Percentiles rank a stretch among this genome's conserved stretches.
Evolutionary conservation across 2,888 invertebrate genomes (phyloP).

Genomic region (Yponomeuta plumbellus): DNA sequence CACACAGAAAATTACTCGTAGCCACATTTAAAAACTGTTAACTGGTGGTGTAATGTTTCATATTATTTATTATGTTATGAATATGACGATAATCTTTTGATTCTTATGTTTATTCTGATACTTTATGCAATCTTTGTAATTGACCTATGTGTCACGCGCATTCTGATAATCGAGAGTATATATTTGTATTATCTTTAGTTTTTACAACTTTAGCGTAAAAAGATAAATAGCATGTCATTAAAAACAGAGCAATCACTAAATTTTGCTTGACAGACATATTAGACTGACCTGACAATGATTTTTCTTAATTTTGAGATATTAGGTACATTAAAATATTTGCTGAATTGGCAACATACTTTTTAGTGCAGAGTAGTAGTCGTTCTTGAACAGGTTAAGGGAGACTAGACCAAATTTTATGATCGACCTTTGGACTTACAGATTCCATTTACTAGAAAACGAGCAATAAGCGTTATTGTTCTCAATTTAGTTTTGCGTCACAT

Average conservation of each 20-base stretch:
- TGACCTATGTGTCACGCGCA: constrained; percentile 1
- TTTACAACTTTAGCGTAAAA: not conserved
- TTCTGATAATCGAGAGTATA: not conserved
- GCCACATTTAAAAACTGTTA: not conserved
- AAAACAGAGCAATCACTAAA: not conserved
- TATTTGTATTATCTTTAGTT: not conserved
- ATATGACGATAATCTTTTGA: not conserved
- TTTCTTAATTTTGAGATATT: not conserved
- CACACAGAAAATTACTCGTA: no score
- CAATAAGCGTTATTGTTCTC: no score
- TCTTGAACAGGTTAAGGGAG: not conserved
- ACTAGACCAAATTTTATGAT: not conserved
- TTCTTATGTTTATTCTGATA: not conserved
- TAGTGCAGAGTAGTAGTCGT: not conserved
- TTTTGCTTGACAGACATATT: not conserved
- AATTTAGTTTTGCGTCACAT: no score
- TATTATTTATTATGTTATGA: no score
- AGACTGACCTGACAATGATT: not conserved
- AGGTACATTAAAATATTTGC: not conserved
- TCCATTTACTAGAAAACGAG: not conserved
- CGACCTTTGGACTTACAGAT: not conserved
- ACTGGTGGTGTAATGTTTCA: not conserved
- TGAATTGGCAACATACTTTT: not conserved
- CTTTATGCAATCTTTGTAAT: not conserved
- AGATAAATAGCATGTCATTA: not conserved